These are phyloP conservation scores for Megatriorchis doriae DNA, from an alignment of 2,113 vertebrate species.

Conservation along the genomic window DNA sequence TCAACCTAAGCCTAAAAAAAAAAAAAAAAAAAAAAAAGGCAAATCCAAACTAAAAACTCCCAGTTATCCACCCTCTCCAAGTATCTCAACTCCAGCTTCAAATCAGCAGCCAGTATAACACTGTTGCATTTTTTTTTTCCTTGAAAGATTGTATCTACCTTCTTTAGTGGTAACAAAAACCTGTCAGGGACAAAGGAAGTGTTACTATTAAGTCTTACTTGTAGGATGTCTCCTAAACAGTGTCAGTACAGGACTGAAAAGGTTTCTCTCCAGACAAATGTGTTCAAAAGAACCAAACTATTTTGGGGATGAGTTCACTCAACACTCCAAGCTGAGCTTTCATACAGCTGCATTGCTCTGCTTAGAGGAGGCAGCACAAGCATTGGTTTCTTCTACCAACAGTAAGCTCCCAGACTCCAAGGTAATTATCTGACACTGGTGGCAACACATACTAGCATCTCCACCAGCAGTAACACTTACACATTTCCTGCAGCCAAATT, in stretches of 20 bases:
- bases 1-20: neutral
- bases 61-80: neutral
- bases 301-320: neutral
- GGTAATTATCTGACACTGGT: neutral
- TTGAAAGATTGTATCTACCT: neutral
- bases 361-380: neutral
- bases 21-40: too few relatives aligned
- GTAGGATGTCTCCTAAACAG: neutral
- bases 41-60: neutral
- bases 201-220: neutral
- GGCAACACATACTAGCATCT: neutral
- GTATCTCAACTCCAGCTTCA: neutral
- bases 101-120: neutral
- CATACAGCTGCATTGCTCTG: neutral
- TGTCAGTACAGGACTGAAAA: neutral
- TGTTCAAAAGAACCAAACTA: neutral
- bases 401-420: neutral
- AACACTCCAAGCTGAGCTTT: neutral
- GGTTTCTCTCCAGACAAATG: neutral
- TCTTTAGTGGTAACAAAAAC: neutral
- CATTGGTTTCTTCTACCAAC: neutral
- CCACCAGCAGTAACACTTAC: neutral
- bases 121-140: neutral
- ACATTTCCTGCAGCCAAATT: neutral
- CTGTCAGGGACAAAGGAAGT: neutral